Percentiles rank a stretch among this genome's conserved stretches.
These are phyloP conservation scores for Drosophila obscura DNA, from an alignment of 1,140 invertebrate genomes.

Conservation along the genomic window DNA sequence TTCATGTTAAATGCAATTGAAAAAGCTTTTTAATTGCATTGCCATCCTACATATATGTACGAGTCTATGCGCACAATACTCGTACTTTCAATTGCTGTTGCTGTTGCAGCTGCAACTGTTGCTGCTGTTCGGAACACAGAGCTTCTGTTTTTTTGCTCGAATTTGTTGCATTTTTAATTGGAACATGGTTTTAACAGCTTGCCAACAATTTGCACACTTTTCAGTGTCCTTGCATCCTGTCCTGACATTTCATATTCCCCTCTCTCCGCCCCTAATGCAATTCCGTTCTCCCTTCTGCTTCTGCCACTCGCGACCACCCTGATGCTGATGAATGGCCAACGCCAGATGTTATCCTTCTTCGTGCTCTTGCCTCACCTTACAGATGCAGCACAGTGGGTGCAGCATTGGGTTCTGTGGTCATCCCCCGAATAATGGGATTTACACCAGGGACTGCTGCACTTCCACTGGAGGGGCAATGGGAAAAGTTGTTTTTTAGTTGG, in stretches of 20 bases:
- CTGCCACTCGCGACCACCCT: not conserved
- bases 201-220: conserved; percentile 49
- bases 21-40: conserved; percentile 52
- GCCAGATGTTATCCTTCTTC: conserved; percentile 29
- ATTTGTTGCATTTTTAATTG: conserved; percentile 55
- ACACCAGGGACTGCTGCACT: too few relatives aligned
- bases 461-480: too few relatives aligned
- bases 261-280: conserved; percentile 5
- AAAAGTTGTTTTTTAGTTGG: too few relatives aligned
- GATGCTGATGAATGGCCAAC: conserved; percentile 38
- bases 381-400: conserved; percentile 16
- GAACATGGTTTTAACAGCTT: conserved; percentile 44
- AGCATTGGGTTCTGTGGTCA: not conserved
- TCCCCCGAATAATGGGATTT: too few relatives aligned
- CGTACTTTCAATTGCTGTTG: conserved; percentile 2
- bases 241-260: not conserved
- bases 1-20: conserved; percentile 52
- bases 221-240: conserved; percentile 15
- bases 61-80: conserved; percentile 18
- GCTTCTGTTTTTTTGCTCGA: conserved; percentile 11
- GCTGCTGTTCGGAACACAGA: too few relatives aligned
- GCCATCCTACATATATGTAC: conserved; percentile 31
- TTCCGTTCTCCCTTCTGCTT: not conserved
- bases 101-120: conserved; percentile 1
- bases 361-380: not conserved